These are phyloP conservation scores for Heterodera schachtii DNA, from an alignment of 1,140 invertebrate species.

Conservation along the genomic window DNA sequence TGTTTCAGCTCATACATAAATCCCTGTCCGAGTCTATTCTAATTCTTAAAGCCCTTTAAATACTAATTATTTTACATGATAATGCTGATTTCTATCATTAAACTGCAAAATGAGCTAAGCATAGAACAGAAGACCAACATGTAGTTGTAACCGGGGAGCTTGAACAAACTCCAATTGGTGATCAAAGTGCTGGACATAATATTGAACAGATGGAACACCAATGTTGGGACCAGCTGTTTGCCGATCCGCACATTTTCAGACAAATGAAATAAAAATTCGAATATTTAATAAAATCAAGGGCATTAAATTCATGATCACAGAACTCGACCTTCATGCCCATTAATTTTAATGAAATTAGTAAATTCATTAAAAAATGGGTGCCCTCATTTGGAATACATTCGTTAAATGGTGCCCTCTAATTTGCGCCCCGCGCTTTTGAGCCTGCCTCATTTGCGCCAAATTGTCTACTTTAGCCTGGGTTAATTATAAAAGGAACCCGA, in stretches of 20 bases:
- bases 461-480: too few species aligned
- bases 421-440: too few species aligned
- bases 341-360: too few species aligned
- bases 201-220: slow-evolving; percentile 19
- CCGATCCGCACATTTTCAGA: slow-evolving; percentile 16
- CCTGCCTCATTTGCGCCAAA: too few species aligned
- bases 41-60: background rate
- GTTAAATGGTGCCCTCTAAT: too few species aligned
- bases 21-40: too few species aligned
- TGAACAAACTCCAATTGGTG: slow-evolving; percentile 17
- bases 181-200: slow-evolving; percentile 7
- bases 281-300: background rate
- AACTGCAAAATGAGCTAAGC: slow-evolving; percentile 1
- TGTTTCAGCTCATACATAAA: too few species aligned
- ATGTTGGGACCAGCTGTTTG: slow-evolving; percentile 16
- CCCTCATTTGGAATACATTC: too few species aligned
- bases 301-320: too few species aligned
- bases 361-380: too few species aligned
- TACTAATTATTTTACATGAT: slow-evolving; percentile 1
- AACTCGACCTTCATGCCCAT: too few species aligned
- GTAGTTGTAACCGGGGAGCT: background rate
- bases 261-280: background rate
- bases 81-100: slow-evolving; percentile 5
- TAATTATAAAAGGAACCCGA: too few species aligned
- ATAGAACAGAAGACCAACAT: background rate